phyloP scores from a whole-genome alignment of 2,113 vertebrate species.

The Lonchura striata region DNA sequence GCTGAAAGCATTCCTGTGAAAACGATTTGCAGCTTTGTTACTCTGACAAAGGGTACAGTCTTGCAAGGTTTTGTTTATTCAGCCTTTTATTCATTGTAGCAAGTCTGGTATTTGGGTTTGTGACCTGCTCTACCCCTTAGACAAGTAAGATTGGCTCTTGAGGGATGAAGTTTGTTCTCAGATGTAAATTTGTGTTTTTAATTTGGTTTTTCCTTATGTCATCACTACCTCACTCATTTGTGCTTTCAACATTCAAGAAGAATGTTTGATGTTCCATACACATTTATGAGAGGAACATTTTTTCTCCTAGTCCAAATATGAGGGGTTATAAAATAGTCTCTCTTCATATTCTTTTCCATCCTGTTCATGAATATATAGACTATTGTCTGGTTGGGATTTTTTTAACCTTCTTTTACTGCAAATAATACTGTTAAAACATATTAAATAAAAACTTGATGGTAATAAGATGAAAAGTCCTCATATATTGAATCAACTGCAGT shows the following conservation, averaged over 20 bases:
- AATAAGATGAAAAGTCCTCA: background rate
- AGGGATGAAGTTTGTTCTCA: background rate
- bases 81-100: background rate
- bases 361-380: background rate
- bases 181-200: background rate
- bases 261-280: background rate
- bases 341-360: background rate
- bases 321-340: background rate
- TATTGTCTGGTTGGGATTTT: background rate
- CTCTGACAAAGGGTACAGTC: background rate
- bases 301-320: background rate
- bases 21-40: background rate
- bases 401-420: background rate
- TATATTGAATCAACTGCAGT: background rate
- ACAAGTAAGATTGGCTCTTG: background rate
- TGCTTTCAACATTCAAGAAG: background rate
- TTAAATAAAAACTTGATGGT: background rate
- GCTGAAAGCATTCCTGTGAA: constrained; percentile 88
- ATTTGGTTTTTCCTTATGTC: background rate
- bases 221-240: background rate
- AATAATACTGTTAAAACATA: background rate
- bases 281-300: background rate
- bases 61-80: background rate
- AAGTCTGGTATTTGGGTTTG: background rate
- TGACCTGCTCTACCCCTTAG: background rate